phyloP scores from a whole-genome alignment of 2,888 invertebrate genomes.

The Norana najaformis region DNA sequence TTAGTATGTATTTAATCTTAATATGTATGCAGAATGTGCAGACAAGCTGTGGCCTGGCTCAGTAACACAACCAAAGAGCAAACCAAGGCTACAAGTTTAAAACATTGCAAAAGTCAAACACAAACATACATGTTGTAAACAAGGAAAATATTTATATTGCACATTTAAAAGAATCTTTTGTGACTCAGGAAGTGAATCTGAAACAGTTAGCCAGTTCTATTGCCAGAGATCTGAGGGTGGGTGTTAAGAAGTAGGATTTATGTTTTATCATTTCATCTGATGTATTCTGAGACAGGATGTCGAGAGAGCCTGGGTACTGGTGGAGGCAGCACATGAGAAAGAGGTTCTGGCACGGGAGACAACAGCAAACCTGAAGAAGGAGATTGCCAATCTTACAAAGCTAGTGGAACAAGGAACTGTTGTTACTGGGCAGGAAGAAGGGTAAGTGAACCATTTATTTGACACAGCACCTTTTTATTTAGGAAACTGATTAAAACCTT shows the following conservation, averaged over 20 bases:
- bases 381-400: constrained; percentile 31
- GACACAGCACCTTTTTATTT: neutral
- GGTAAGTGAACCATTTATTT: neutral
- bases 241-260: neutral
- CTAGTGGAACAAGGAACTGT: constrained; percentile 31
- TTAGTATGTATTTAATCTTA: no score
- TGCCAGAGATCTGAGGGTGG: neutral
- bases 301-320: constrained; percentile 15
- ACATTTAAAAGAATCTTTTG: neutral
- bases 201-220: neutral
- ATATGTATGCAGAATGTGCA: no score
- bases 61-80: no score
- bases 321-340: constrained; percentile 34
- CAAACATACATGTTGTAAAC: neutral
- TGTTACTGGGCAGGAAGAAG: constrained; percentile 9
- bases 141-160: no score
- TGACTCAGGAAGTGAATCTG: neutral
- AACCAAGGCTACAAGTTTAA: no score
- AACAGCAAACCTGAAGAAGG: constrained; percentile 33
- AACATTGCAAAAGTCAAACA: no score
- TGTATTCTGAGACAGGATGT: constrained; percentile 27
- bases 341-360: constrained; percentile 31
- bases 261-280: neutral
- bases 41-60: no score
- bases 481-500: neutral